Conservation (phyloP, 2,797 vertebrate genomes). For the Hoplostethus atlanticus region DNA sequence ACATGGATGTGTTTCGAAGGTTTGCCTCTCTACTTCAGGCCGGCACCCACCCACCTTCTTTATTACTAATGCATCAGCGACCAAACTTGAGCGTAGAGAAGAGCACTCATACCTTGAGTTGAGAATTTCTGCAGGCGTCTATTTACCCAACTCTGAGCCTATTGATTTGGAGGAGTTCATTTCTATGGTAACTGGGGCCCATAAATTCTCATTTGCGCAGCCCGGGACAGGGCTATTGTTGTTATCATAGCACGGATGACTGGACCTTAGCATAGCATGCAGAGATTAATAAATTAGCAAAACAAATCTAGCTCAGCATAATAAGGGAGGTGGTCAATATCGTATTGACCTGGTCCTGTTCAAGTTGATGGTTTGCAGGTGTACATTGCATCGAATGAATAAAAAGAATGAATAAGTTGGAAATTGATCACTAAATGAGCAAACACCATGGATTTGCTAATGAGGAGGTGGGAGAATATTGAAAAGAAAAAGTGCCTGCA, state of each 20-base stretch:
- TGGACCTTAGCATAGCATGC: slow-evolving; percentile 70
- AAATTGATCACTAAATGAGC: slow-evolving; percentile 62
- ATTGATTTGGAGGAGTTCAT: slow-evolving; percentile 78
- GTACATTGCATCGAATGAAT: slow-evolving; percentile 24
- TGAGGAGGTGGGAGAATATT: slow-evolving; percentile 38
- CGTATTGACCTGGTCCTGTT: slow-evolving; percentile 47
- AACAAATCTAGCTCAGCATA: slow-evolving; percentile 70
- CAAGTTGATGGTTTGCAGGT: slow-evolving; percentile 57
- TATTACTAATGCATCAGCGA: slow-evolving; percentile 65
- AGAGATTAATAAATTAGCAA: slow-evolving; percentile 79
- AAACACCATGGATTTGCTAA: slow-evolving; percentile 52
- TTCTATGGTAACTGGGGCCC: slow-evolving; percentile 69
- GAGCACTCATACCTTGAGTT: slow-evolving; percentile 41
- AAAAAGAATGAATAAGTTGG: slow-evolving; percentile 45
- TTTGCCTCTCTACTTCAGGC: slow-evolving; percentile 40
- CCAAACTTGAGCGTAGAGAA: slow-evolving; percentile 44
- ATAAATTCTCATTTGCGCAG: slow-evolving; percentile 79
- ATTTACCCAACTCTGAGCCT: slow-evolving; percentile 62
- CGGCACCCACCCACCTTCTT: slow-evolving; percentile 51
- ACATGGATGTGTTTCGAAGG: slow-evolving; percentile 32
- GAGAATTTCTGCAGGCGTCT: slow-evolving; percentile 55
- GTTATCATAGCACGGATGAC: slow-evolving; percentile 68
- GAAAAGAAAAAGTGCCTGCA: slow-evolving; percentile 37
- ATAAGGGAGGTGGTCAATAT: slow-evolving; percentile 63
- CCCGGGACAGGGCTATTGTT: slow-evolving; percentile 59